Conservation (phyloP, 1,140 invertebrate genomes). For the Centruroides vittatus region DNA sequence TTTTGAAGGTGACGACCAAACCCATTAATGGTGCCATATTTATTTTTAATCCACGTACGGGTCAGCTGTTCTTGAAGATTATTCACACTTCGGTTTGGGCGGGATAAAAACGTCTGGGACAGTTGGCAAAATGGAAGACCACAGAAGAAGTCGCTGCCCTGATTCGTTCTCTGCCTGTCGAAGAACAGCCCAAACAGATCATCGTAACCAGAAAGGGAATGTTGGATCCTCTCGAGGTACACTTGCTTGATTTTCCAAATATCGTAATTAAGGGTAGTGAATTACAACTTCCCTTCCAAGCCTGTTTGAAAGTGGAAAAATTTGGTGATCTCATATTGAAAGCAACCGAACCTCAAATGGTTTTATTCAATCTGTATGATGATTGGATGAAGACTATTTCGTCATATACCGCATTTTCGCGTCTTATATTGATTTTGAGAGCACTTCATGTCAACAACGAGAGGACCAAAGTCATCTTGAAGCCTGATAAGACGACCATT, state of each 20-base stretch:
- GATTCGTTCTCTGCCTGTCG: constrained; percentile 95
- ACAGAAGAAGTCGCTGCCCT: constrained; percentile 99
- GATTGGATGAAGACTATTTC: constrained; percentile 98
- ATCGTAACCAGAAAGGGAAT: constrained; percentile 99
- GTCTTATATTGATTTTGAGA: constrained; percentile 88
- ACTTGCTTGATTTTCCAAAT: constrained; percentile 97
- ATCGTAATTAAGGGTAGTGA: constrained; percentile 99
- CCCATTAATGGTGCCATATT: constrained; percentile 99
- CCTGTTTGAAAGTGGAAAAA: constrained; percentile 97
- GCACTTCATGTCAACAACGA: constrained; percentile 99
- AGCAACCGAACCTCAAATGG: constrained; percentile 99
- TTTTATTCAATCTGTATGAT: constrained; percentile 97
- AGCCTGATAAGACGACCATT: constrained; percentile 97
- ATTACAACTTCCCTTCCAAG: constrained; percentile 96
- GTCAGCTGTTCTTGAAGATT: constrained; percentile 98
- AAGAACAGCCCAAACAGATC: constrained; percentile 99
- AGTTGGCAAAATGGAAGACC: constrained; percentile 97
- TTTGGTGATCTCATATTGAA: constrained; percentile 98
- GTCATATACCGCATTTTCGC: constrained; percentile 87
- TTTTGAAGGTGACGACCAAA: constrained; percentile 99
- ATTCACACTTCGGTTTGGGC: constrained; percentile 99
- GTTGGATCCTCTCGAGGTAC: constrained; percentile 84
- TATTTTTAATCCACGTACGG: constrained; percentile 98
- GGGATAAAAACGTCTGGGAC: constrained; percentile 54
- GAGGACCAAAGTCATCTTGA: constrained; percentile 92